Base-by-base conservation (phyloP, 2,113 vertebrate species). In the Sakesphorus luctuosus region DNA sequence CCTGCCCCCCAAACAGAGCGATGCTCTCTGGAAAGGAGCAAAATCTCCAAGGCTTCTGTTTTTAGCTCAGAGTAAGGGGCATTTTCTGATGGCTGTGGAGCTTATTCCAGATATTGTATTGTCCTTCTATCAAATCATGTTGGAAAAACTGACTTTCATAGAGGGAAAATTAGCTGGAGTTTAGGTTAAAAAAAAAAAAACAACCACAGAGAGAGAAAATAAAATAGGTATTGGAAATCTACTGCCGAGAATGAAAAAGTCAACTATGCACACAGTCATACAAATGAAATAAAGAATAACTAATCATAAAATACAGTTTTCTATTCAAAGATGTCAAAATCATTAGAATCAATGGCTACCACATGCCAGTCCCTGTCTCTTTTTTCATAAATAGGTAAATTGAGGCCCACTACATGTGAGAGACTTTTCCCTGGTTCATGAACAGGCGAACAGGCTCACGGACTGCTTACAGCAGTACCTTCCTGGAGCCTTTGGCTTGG, bases 51-150 rank as follows among this genome's bases (percentile, higher is more conserved):
- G 89, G 84, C 73, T 62, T 84, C n/a, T 87, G 36, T 58, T 90
- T 79, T 66, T 38, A 90, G 73, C 75, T 89, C 61, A 33, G 62
- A 83, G 83, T 52, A 29, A 95, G 91, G 91, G 88, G 78, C 80
- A 76, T 89, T 94, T 93, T 92, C 84, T 71, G 53, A 52, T 81
- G 93, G 89, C 69, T 93, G 50, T 93, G 78, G 84, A 91, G 28
- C 49, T 40, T 44, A 56, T 56, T 77, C 69, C 74, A 84, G 69
- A 94, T 74, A 71, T 50, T 75, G 59, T 68, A 80, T 92, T 94
- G 96, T 95, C 87, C 69, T 94, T 91, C 77, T 69, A 67, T 55
- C 76, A 84, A 63, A 95, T 50, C 26, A 35, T 29, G 31, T 46
- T 77, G 62, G 88, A 89, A 94, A 89, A 90, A 72, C 49, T 21